Base-by-base conservation (phyloP, 2,888 invertebrate species). In the Brenthis daphne region DNA sequence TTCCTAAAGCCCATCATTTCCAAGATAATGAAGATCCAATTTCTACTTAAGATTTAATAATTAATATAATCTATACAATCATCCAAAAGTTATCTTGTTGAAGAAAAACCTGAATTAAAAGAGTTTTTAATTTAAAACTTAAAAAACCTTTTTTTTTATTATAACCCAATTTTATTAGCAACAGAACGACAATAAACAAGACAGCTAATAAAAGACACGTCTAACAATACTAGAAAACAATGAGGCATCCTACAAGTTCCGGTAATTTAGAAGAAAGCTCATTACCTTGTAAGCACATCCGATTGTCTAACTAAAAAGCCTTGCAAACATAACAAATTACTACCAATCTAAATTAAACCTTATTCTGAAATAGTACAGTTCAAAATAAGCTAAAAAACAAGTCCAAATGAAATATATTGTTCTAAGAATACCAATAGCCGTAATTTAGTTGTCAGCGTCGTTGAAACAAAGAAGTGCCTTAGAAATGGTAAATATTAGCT, bases 401-500 rank as follows among this genome's bases (percentile, higher is more conserved):
- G 16, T 2, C 37, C 47, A 16, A 61, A 37, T 29, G 33, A 37
- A 48, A 58, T 57, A 16, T 57, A 24, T 69, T 58, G 37, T 71
- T 72, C 72, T 54, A 12, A 65, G 72, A 72, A 72, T 58, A 60
- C 65, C 65, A 55, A 72, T 64, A 56, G 47, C 47, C 14, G 56
- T 70, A 69, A 71, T 70, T 72, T 67, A 71, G 51, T 68, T 66
- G 69, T 71, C 66, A 65, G 65, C 72, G 65, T 69, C 74, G 69
- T 61, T 56, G 55, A 55, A 64, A 70, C 67, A 72, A 70, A 69
- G 72, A 70, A 69, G 73, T 69, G 73, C 77, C 75, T 74, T 77
- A 79, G 77, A 79, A 77, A 79, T 77, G 73, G 75, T 68, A 75
- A 75, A 78, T 75, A 73, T 77, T 77, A 76, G 73, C 69, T 74